Base-by-base conservation (phyloP, 2,113 vertebrate species). In the Rhodinocichla rosea region DNA sequence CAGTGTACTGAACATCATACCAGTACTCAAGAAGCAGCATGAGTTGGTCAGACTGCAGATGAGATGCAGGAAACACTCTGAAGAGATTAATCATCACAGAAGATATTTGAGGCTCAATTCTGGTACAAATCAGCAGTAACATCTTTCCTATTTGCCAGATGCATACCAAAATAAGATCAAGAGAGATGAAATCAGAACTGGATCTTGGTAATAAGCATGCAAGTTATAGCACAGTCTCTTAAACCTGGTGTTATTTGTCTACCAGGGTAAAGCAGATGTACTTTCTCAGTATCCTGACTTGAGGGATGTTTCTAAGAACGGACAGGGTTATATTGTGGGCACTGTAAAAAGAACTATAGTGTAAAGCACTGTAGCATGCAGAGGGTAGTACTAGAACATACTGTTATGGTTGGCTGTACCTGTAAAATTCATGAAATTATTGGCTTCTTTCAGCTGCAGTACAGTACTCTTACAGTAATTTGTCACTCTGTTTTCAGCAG, bases 351-450 rank as follows among this genome's bases (percentile, higher is more conserved):
- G 90, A 95, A 89, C 95, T 93, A 95, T 92, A 90, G 93, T 81
- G 90, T 94, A 95, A 93, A 92, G 90, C 96, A 97, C 64, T 93
- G 92, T 95, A 96, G 90, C 95, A 96, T 96, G 94, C 94, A 97
- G 90, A 90, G 79, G 79, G 73, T 96, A 97, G 85, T 90, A 95
- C 92, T 93, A 97, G 94, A 97, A 97, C 94, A 96, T 95, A 96
- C 90, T 95, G 96, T 97, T 97, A 96, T 96, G 95, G 95, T 97
- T 97, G 90, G 33, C 76, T 96, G 93, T 97, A 96, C 95, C 88
- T 96, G 96, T 97, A 97, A 96, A 97, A 96, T 96, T 97, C 94
- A 86, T 96, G 92, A 96, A 95, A 96, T 97, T 96, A 96, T 96
- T 96, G 95, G 92, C 93, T 93, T 96, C 95, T 96, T 95, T 96